Evolutionary conservation across 2,888 invertebrate species (phyloP), one percentile per base, ranked within the genome.

Genomic region (Charanyca ferruginea): DNA sequence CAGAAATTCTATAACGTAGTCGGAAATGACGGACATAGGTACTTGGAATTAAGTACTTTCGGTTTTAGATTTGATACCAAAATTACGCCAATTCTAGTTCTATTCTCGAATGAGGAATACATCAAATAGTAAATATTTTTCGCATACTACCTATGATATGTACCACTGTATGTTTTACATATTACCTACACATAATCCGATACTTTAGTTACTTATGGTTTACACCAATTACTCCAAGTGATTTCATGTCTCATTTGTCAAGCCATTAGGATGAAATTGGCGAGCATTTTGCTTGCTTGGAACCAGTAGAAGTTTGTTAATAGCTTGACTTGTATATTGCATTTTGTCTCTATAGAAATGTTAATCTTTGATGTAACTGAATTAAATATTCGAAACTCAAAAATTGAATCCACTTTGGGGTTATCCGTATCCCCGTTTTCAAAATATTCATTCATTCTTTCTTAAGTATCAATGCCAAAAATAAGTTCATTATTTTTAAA

Each of bases 51-150:
- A 22, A 66, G 47, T 47, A n/a, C 38, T 38, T 22, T 66, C 18
- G 23, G 32, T 32, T 64, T 71, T 62, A 35, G 63, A 62, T 71
- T 22, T 62, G 13, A 13, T 2, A 72, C 3, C 2, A 32, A 25
- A n/a, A 48, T 41, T 25, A 42, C 23, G 62, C 23, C n/a, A 61
- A 20, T 22, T 62, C 18, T 42, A 32, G 38, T 41, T 32, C 2
- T 38, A 66, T 23, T 16, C 2, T 13, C 38, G 2, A 48, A 3
- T 16, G 2, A 25, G 3, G 13, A 71, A 47, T 38, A 47, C 18
- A 20, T 28, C 18, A 20, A 44, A 22, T 28, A 22, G 9, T 25
- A 5, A 20, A 18, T 59, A 35, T 2, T 25, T 48, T 23, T 48
- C 16, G 20, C 13, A 23, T n/a, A n/a, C n/a, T n/a, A n/a, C n/a